Conservation (phyloP, 1,140 invertebrate genomes). For the Zeugodacus cucurbitae region DNA sequence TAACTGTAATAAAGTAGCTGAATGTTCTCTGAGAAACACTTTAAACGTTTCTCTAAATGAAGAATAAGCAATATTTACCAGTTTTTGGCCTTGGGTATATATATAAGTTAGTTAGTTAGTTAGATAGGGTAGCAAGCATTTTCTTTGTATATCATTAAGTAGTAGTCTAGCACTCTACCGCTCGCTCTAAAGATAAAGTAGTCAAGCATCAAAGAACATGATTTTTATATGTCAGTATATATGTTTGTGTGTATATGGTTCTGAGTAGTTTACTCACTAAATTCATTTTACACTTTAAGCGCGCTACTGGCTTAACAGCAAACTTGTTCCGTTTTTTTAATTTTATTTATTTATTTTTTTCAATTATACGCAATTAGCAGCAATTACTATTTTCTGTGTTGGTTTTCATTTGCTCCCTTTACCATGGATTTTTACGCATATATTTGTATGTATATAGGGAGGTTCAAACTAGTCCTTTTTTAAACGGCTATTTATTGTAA, state of each 20-base stretch:
- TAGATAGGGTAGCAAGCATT: too few relatives aligned
- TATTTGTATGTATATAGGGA: not conserved
- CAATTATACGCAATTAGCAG: not conserved
- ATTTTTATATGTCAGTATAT: not conserved
- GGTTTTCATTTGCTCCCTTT: not conserved
- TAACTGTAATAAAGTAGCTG: too few relatives aligned
- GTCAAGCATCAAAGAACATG: too few relatives aligned
- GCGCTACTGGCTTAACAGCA: not conserved
- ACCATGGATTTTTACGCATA: not conserved
- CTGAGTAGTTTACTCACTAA: constrained; percentile 15
- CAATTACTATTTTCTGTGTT: not conserved
- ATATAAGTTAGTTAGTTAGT: too few relatives aligned
- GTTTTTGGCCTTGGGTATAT: too few relatives aligned
- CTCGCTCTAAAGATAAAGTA: too few relatives aligned
- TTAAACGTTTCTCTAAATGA: too few relatives aligned
- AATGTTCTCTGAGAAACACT: too few relatives aligned
- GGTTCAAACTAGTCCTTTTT: not conserved
- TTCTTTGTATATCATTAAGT: too few relatives aligned
- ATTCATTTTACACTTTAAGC: not conserved
- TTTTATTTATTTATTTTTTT: not conserved
- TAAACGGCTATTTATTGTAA: constrained; percentile 11
- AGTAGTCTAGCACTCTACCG: too few relatives aligned
- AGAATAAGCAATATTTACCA: too few relatives aligned
- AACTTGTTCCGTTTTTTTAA: not conserved
- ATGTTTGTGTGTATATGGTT: not conserved